Base-by-base conservation (phyloP, 2,888 invertebrate species). In the Brachyopa scutellaris region DNA sequence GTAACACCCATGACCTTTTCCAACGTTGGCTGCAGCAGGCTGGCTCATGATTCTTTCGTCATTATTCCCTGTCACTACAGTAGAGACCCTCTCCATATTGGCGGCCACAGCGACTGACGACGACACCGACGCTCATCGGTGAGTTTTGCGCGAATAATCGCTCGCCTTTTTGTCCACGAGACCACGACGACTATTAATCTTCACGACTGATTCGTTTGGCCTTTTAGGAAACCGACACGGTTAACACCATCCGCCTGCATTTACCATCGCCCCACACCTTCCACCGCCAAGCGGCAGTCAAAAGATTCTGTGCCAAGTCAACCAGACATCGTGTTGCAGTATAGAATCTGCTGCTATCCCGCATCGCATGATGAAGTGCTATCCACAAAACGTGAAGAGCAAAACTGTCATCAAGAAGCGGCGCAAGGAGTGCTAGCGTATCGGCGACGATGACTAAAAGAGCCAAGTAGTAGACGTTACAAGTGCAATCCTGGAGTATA, bases 131-230 rank as follows among this genome's bases (percentile, higher is more conserved):
- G 21, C 26, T 61, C 23, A n/a, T 42, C 66, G 49, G 33, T 40
- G 47, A 57, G 49, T 57, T 62, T 51, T 42, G 55, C 57, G 69
- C 31, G 49, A 79, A 67, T 67, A 61, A 66, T 55, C 51, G 59
- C 31, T 59, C 23, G 62, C 62, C 62, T 76, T 76, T 76, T 76
- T 69, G 57, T 69, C 42, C 36, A 42, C 51, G 21, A 59, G 57
- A 57, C 69, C 57, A 64, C 76, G 59, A 77, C 36, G 47, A 70
- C 76, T 70, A 82, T 77, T 70, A 82, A 82, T 77, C 76, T 77
- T 82, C 70, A 82, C 70, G 82, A 82, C 70, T 77, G 82, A 80
- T 80, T 80, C 76, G 57, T 76, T 80, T 80, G 80, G 55, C 76
- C 70, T 80, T 80, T 80, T 45, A 59, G 49, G 61, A 55, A 53